These are phyloP conservation scores for Mongoloraphidia duomilia DNA, from an alignment of 2,888 invertebrate genomes.

Conservation along the genomic window DNA sequence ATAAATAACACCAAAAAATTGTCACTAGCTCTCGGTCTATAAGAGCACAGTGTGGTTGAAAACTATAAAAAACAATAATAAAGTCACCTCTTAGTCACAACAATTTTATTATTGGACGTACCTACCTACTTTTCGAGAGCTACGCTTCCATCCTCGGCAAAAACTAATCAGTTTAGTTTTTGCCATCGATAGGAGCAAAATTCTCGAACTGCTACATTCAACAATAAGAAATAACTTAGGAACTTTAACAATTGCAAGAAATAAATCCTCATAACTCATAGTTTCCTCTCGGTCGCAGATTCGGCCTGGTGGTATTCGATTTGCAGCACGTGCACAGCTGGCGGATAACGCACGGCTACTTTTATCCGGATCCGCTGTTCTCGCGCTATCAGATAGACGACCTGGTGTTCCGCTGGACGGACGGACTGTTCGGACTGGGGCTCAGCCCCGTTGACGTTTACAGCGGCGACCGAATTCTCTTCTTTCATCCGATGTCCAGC, in stretches of 20 bases:
- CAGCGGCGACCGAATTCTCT: conserved; percentile 45
- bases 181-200: no score
- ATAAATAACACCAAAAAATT: no score
- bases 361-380: conserved; percentile 57
- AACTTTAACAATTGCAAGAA: not conserved
- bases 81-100: no score
- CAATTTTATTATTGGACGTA: no score
- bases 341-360: conserved; percentile 53
- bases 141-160: no score
- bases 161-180: no score
- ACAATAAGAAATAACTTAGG: not conserved
- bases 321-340: conserved; percentile 42
- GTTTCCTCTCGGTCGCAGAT: conserved; percentile 11
- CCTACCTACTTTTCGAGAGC: no score
- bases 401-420: conserved; percentile 66
- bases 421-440: conserved; percentile 64
- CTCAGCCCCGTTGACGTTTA: conserved; percentile 39
- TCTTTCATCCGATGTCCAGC: conserved; percentile 72
- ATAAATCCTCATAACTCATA: no score
- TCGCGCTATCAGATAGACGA: conserved; percentile 61
- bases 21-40: no score
- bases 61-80: no score
- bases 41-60: no score
- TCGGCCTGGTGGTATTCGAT: conserved; percentile 39
- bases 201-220: no score